Percentiles rank a stretch among this genome's conserved stretches.
Conservation (phyloP, 1,140 invertebrate genomes). For the Diachasmimorpha longicaudata region DNA sequence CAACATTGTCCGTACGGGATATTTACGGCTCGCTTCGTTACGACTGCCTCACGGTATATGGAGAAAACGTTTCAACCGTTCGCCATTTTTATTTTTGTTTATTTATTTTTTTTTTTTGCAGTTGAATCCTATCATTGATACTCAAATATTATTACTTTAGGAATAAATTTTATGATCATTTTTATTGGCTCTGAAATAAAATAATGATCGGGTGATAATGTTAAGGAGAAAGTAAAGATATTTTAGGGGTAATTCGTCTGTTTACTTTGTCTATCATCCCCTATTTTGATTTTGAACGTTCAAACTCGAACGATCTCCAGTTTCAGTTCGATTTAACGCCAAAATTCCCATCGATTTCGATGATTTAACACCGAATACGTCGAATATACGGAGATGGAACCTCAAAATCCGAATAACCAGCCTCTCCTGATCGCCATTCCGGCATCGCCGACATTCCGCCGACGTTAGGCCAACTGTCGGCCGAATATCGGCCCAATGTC, state of each 20-base stretch:
- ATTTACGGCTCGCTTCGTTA: conserved; percentile 56
- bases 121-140: not conserved
- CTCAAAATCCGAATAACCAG: not conserved
- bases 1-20: conserved; percentile 54
- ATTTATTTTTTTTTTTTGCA: not conserved
- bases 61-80: not conserved
- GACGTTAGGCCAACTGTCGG: too few relatives aligned
- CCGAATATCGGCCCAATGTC: too few relatives aligned
- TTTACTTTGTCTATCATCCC: too few relatives aligned
- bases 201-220: too few relatives aligned
- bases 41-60: conserved; percentile 10
- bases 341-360: too few relatives aligned
- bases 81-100: not conserved
- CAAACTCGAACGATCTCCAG: too few relatives aligned
- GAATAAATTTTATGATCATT: not conserved
- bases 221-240: too few relatives aligned
- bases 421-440: too few relatives aligned
- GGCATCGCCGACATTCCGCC: too few relatives aligned
- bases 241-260: too few relatives aligned
- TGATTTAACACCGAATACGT: not conserved
- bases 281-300: too few relatives aligned
- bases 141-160: not conserved
- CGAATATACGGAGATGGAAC: not conserved
- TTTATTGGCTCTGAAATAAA: not conserved
- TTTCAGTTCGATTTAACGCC: too few relatives aligned